Percentiles rank a stretch among this genome's conserved stretches.
phyloP scores from a whole-genome alignment of 2,113 vertebrate genomes.

The Cichladusa arquata region DNA sequence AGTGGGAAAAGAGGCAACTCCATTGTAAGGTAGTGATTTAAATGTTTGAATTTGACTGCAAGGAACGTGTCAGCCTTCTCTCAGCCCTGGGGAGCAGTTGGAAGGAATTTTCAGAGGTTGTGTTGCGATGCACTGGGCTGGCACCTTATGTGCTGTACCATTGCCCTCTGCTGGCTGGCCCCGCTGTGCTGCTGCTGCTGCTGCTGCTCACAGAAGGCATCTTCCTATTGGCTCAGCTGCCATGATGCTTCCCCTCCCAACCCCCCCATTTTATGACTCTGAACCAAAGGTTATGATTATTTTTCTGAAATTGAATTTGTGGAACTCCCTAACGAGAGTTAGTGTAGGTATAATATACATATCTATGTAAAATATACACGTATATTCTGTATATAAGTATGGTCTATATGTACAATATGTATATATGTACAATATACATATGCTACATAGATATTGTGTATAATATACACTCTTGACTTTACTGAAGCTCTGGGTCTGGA shows the following conservation, averaged over 20 bases:
- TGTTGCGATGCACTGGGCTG: not conserved
- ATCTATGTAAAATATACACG: not conserved
- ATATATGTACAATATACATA: not conserved
- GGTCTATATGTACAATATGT: not conserved
- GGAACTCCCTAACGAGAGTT: not conserved
- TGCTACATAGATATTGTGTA: not conserved
- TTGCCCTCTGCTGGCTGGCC: constrained; percentile 52
- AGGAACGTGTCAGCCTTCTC: not conserved
- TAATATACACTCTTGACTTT: not conserved
- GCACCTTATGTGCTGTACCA: not conserved
- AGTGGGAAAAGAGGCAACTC: not conserved
- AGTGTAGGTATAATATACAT: not conserved
- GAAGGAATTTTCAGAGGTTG: not conserved
- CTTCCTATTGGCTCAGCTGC: not conserved
- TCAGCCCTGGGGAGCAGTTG: not conserved
- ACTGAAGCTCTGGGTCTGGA: not conserved
- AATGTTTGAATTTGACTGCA: not conserved
- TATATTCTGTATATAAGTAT: not conserved
- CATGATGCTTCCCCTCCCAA: accelerated
- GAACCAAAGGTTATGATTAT: not conserved
- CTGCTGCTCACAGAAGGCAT: not conserved
- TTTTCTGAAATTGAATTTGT: not conserved
- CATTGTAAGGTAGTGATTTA: not conserved
- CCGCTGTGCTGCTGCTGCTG: not conserved
- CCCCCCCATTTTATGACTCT: accelerated